phyloP scores from a whole-genome alignment of 2,888 invertebrate genomes.

The Hyposoter didymator region DNA sequence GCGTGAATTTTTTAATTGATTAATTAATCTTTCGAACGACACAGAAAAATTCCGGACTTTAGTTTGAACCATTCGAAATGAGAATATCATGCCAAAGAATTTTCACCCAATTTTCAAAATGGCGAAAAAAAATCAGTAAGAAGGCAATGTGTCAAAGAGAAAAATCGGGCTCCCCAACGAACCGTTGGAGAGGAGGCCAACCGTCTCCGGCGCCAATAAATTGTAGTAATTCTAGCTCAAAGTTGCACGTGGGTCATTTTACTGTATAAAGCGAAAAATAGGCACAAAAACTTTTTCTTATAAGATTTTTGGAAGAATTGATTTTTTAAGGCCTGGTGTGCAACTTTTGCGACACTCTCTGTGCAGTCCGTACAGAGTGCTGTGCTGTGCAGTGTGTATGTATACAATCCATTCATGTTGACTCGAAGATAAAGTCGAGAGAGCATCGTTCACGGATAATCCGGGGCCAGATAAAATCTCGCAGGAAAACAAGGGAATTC shows the following conservation, averaged over 20 bases:
- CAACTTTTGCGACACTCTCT: conserved; percentile 4
- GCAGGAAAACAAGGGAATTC: conserved; percentile 43
- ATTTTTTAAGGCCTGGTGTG: background rate
- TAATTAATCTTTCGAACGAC: no score
- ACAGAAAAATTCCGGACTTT: no score
- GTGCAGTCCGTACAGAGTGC: background rate
- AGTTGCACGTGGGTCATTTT: background rate
- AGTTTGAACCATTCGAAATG: no score
- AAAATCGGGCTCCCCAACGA: no score
- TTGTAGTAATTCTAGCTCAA: no score
- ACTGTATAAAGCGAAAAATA: background rate
- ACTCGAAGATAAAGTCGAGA: conserved; percentile 44
- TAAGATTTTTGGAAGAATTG: background rate
- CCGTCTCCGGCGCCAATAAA: no score
- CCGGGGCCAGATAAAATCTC: conserved; percentile 52
- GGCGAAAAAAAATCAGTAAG: no score
- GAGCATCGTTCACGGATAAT: conserved; percentile 55
- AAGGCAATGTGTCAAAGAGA: no score
- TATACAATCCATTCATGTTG: conserved; percentile 28
- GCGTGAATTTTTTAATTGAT: no score
- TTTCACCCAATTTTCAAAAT: no score
- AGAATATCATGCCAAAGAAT: no score
- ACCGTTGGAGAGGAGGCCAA: no score
- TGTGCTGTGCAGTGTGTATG: background rate
- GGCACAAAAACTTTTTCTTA: background rate